A percentile compares a stretch with the other conserved stretches of the same genome.
phyloP scores from a whole-genome alignment of 2,113 vertebrate species.

The Stigmatopora argus region DNA sequence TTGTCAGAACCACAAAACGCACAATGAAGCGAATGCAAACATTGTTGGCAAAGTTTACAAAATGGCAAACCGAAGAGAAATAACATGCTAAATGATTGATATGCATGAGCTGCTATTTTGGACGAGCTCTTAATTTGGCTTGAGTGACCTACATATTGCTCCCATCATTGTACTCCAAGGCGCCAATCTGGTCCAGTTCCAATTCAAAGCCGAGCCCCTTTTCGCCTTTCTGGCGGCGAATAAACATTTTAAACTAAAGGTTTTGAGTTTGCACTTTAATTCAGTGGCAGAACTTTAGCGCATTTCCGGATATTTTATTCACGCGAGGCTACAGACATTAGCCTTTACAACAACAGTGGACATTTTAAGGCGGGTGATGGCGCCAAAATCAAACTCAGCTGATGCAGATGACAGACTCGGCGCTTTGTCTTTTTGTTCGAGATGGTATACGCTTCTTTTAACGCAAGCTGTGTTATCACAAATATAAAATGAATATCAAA shows the following conservation, averaged over 20 bases:
- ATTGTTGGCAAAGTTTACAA: neutral
- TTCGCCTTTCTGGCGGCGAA: neutral
- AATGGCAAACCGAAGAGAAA: accelerated
- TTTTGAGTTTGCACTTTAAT: neutral
- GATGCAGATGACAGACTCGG: slow-evolving; percentile 21
- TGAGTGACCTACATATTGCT: slow-evolving; percentile 68
- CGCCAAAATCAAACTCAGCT: slow-evolving; percentile 67
- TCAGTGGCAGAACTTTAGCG: too few relatives aligned
- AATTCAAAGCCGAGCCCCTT: slow-evolving; percentile 49
- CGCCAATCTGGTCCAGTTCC: slow-evolving; percentile 71
- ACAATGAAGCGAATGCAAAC: slow-evolving; percentile 1
- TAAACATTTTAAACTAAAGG: neutral
- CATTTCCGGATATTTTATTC: neutral
- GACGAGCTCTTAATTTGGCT: slow-evolving; percentile 42
- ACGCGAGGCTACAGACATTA: neutral
- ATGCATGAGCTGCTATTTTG: neutral
- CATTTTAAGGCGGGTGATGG: slow-evolving; percentile 41
- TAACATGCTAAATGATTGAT: neutral
- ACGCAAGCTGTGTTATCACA: neutral
- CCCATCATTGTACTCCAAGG: slow-evolving; percentile 70
- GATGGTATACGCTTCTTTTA: neutral
- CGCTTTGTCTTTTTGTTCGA: neutral
- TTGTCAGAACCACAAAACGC: slow-evolving; percentile 38
- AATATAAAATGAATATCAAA: neutral
- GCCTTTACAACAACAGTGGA: neutral